Evolutionary conservation across 2,888 invertebrate species (phyloP), one percentile per base, ranked within the genome.

Genomic region (Epinotia ramella): DNA sequence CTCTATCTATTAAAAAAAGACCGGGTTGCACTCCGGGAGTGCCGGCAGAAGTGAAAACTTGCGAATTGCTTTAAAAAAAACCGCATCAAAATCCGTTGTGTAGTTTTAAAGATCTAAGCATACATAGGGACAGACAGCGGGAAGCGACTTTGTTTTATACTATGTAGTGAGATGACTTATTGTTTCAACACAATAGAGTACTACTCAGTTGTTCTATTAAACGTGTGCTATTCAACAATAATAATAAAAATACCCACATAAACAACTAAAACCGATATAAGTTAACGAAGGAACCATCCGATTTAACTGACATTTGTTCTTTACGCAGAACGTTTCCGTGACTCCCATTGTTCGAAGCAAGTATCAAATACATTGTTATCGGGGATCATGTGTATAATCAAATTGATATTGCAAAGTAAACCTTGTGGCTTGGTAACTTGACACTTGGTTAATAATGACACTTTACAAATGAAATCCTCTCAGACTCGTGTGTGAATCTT

Each of bases 291-390:
- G 76, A 76, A 76, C 76, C 76, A 16, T n/a, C 40, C 1, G 4
- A 65, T 46, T 12, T n/a, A 63, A 63, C 9, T 6, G 4, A 28
- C n/a, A 13, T 57, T 78, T 72, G 62, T 62, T 62, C 78, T 78
- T 81, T 72, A 57, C 73, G 2, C 18, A 28, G 53, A 73, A 78
- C 70, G 79, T 79, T 78, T 72, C 77, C 70, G 60, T 75, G 68
- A 57, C 79, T 57, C 59, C 76, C 77, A 82, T 82, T 82, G 81
- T 82, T 81, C 70, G 46, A 62, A 63, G 77, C 76, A 77, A 75
- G 80, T 78, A 79, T 64, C 78, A 66, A 71, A 73, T 75, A 73
- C 77, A 67, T 71, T 73, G 74, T 69, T 76, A 77, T 78, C 72
- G 46, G 74, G 73, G 77, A 66, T 77, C 72, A 49, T 67, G 72